A percentile compares a stretch with the other conserved stretches of the same genome.
Conservation (phyloP, 2,797 vertebrate genomes). For the Sparidentex hasta region DNA sequence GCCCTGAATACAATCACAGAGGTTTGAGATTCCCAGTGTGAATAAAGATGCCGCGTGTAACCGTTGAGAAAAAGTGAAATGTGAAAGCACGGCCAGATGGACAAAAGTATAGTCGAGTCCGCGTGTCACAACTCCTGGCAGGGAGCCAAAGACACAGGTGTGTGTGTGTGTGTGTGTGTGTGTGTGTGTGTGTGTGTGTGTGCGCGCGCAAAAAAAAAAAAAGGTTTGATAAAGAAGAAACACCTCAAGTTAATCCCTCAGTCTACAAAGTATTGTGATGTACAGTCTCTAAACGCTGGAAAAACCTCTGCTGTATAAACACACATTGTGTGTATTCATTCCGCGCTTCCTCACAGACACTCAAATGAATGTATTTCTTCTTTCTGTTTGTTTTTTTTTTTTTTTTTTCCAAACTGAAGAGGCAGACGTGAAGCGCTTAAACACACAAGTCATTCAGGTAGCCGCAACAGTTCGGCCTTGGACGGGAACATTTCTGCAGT, state of each 20-base stretch:
- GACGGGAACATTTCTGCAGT: neutral
- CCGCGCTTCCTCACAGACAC: neutral
- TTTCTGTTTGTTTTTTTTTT: neutral
- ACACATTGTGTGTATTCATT: neutral
- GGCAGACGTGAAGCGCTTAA: conserved; percentile 2
- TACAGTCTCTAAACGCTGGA: neutral
- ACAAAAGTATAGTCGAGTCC: conserved; percentile 48
- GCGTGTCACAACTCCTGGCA: conserved; percentile 57
- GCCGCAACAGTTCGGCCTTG: conserved; percentile 28
- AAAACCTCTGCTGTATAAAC: neutral
- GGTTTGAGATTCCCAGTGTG: conserved; percentile 43
- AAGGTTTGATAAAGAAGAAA: conserved; percentile 8
- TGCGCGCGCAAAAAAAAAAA: neutral
- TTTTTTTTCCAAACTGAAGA: conserved; percentile 1
- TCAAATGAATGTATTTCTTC: conserved; percentile 9
- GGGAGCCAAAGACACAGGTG: conserved; percentile 61
- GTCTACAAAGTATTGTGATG: neutral
- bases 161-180: conserved; percentile 14
- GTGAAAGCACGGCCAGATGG: conserved; percentile 66
- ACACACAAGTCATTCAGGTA: conserved; percentile 5
- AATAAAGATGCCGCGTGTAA: conserved; percentile 63
- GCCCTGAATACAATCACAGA: conserved; percentile 44
- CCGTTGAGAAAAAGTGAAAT: conserved; percentile 45
- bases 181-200: conserved; percentile 23
- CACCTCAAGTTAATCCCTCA: neutral